These are phyloP conservation scores for Masticophis lateralis DNA, from an alignment of 2,797 vertebrate genomes.

Conservation along the genomic window DNA sequence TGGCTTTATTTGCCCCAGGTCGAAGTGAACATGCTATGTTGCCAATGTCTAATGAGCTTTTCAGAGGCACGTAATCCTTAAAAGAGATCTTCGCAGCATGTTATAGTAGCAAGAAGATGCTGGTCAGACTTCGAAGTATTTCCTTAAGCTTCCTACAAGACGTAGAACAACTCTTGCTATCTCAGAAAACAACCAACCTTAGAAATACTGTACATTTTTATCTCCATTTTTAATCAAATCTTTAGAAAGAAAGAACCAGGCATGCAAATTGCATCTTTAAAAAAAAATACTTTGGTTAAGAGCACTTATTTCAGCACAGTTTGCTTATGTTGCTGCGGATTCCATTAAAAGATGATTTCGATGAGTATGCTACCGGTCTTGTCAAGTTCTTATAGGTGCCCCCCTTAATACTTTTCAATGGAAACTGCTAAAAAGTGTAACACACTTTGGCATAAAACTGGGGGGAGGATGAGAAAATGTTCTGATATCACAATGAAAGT, in stretches of 20 bases:
- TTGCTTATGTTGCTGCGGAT: background rate
- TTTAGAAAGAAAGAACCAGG: background rate
- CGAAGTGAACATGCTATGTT: background rate
- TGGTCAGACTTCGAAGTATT: background rate
- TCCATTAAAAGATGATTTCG: background rate
- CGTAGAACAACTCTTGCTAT: background rate
- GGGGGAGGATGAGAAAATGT: background rate
- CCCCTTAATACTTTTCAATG: background rate
- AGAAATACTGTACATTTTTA: background rate
- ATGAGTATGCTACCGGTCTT: background rate
- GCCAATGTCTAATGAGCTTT: constrained; percentile 1
- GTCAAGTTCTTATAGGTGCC: background rate
- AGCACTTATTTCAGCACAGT: background rate
- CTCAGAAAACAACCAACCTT: background rate
- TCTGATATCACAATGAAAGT: background rate
- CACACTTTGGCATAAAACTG: background rate
- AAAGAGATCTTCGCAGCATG: background rate
- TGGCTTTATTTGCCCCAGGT: too few species aligned
- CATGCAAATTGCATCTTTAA: background rate
- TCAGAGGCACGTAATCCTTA: background rate
- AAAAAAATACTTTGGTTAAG: background rate
- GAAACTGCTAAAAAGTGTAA: background rate
- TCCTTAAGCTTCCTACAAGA: background rate
- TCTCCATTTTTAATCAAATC: background rate
- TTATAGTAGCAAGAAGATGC: background rate